Conservation (phyloP, 2,888 invertebrate genomes). For the Pogonocherus hispidulus region DNA sequence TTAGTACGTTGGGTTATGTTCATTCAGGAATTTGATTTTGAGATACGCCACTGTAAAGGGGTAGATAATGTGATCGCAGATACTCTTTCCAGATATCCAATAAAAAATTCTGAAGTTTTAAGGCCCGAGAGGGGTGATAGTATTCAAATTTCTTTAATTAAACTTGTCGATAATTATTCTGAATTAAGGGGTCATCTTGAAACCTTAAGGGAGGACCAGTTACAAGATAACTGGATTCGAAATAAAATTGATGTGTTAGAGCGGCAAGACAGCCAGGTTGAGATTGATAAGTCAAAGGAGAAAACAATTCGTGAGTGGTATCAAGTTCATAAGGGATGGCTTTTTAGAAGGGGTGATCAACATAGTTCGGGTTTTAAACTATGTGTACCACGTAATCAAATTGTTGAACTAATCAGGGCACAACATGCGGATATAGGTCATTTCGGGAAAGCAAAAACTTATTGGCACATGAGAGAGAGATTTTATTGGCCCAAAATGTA, state of each 20-base stretch:
- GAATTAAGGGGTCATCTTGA: neutral
- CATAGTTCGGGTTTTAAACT: neutral
- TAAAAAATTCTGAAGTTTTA: neutral
- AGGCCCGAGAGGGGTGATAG: neutral
- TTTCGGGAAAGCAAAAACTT: constrained; percentile 1
- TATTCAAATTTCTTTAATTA: neutral
- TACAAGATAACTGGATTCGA: neutral
- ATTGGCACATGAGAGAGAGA: neutral
- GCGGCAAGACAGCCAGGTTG: neutral
- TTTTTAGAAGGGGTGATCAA: constrained; percentile 5
- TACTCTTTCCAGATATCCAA: neutral
- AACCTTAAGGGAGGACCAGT: neutral
- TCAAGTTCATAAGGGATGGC: constrained; percentile 1
- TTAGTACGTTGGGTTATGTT: constrained; percentile 38
- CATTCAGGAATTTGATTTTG: constrained; percentile 34
- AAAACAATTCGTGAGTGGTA: constrained; percentile 6
- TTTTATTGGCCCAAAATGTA: constrained; percentile 20
- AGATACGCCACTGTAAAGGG: constrained; percentile 29
- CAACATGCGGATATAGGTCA: neutral
- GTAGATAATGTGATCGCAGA: constrained; percentile 20
- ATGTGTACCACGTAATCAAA: neutral
- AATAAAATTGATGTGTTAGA: neutral
- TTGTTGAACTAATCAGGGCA: neutral
- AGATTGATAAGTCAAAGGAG: neutral
- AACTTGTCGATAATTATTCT: neutral